Conservation (phyloP, 2,797 vertebrate genomes). For the Dicrostonyx torquatus region DNA sequence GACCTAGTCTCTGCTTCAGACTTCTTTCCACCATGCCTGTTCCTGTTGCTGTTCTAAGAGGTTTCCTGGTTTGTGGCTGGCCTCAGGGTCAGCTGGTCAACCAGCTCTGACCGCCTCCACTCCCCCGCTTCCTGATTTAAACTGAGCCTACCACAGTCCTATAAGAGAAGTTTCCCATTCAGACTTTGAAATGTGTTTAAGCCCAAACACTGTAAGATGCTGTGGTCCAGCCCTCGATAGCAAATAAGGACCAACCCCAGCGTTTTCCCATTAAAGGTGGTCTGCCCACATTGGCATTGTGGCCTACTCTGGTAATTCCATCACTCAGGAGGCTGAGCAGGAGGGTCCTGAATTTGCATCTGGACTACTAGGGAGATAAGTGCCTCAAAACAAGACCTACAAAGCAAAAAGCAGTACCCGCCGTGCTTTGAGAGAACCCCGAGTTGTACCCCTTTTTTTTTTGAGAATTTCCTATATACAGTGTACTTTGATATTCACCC, state of each 20-base stretch:
- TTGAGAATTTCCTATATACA: not conserved
- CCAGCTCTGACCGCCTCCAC: not conserved
- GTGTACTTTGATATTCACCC: not conserved
- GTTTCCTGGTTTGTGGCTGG: not conserved
- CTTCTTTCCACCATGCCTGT: not conserved
- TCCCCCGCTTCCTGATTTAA: not conserved
- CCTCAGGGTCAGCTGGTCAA: not conserved
- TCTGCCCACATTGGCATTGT: not conserved
- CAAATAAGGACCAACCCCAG: not conserved
- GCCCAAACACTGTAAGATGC: not conserved
- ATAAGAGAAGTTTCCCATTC: not conserved
- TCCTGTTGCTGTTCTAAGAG: not conserved
- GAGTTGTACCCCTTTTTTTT: not conserved
- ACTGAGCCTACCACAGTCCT: not conserved
- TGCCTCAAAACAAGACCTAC: not conserved
- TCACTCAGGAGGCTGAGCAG: not conserved
- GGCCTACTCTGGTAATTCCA: not conserved
- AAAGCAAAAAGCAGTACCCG: not conserved
- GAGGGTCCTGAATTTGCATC: not conserved
- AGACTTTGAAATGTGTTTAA: not conserved
- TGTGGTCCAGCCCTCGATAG: not conserved
- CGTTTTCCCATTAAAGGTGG: not conserved
- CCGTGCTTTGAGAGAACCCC: not conserved
- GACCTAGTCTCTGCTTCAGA: not conserved
- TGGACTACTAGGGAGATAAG: not conserved